Conservation (phyloP, 2,797 vertebrate species). For the Leptatherina wallacei region DNA sequence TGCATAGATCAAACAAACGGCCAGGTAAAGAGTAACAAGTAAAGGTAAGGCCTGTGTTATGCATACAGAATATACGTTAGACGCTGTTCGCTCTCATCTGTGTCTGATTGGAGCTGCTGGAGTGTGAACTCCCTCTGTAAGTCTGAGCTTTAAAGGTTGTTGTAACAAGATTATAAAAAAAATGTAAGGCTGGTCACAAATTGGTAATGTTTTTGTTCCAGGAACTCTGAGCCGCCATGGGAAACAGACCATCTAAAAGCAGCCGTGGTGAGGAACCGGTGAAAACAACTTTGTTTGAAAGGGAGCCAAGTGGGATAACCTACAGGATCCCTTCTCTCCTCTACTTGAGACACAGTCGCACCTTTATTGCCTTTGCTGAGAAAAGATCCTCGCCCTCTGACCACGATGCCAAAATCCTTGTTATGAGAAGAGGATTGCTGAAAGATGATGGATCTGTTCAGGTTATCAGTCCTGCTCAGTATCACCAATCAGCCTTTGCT, state of each 20-base stretch:
- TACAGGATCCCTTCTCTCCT: conserved; percentile 92
- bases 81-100: conserved; percentile 12
- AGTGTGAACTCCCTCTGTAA: conserved; percentile 58
- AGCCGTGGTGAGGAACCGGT: conserved; percentile 63
- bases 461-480: conserved; percentile 72
- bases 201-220: conserved; percentile 30
- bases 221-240: conserved; percentile 71
- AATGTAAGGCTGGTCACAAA: conserved; percentile 8
- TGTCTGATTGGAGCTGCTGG: conserved; percentile 49
- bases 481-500: neutral
- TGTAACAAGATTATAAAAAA: conserved; percentile 14
- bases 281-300: conserved; percentile 85
- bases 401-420: conserved; percentile 85
- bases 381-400: conserved; percentile 84
- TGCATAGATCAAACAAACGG: conserved; percentile 22
- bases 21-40: conserved; percentile 50
- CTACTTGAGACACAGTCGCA: conserved; percentile 79
- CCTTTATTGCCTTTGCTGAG: conserved; percentile 92
- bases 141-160: conserved; percentile 46
- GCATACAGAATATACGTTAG: neutral
- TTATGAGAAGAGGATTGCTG: conserved; percentile 86
- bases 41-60: conserved; percentile 58
- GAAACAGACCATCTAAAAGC: conserved; percentile 68
- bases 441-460: conserved; percentile 77
- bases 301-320: conserved; percentile 78